Percentiles rank a stretch among this genome's conserved stretches.
phyloP scores from a whole-genome alignment of 2,113 vertebrate genomes.

The Alces alces region DNA sequence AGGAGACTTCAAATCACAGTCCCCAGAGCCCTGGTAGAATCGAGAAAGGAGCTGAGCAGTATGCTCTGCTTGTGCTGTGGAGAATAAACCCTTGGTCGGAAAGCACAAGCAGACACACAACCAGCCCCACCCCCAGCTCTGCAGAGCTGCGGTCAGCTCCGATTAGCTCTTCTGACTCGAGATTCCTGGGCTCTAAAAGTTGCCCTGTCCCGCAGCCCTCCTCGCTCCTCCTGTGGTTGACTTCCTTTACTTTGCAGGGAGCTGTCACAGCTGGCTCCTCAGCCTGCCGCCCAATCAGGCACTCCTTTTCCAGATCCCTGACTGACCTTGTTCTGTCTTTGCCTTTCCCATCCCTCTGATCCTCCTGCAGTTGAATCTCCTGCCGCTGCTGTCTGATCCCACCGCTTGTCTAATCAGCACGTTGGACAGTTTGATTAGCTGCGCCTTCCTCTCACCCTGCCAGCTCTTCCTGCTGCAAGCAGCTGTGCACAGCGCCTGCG shows the following conservation, averaged over 20 bases:
- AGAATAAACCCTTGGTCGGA: not conserved
- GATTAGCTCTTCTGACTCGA: conserved; percentile 53
- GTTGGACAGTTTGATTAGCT: conserved; percentile 57
- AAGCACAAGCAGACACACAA: not conserved
- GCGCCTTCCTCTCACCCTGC: conserved; percentile 7
- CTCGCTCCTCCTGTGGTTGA: not conserved
- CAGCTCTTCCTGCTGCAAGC: conserved; percentile 17
- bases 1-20: conserved; percentile 18
- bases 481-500: conserved; percentile 14
- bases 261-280: conserved; percentile 43
- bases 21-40: not conserved
- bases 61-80: not conserved
- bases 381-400: conserved; percentile 40
- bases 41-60: not conserved
- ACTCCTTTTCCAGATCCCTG: not conserved
- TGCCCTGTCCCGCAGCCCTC: not conserved
- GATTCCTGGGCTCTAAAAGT: not conserved
- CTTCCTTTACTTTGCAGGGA: conserved; percentile 39
- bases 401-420: conserved; percentile 43
- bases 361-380: not conserved
- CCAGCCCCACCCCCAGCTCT: not conserved
- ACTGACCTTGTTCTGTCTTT: conserved; percentile 57
- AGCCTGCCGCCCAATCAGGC: not conserved
- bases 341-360: not conserved
- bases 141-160: conserved; percentile 30